Evolutionary conservation across 2,888 invertebrate genomes (phyloP).

Genomic region (Ophion ellenae): DNA sequence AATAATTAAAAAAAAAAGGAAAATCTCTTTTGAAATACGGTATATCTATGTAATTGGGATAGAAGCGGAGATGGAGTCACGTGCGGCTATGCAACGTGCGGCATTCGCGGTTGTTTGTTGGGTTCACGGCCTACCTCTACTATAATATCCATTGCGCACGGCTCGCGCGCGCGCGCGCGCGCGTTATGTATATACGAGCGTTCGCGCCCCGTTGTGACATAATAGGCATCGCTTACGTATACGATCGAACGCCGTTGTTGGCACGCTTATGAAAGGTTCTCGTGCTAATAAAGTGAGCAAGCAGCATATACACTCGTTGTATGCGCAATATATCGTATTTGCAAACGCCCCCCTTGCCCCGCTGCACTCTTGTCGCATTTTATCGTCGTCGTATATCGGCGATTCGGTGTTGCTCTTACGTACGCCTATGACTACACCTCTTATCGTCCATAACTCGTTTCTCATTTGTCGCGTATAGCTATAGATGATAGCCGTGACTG

Average conservation of each 20-base stretch:
- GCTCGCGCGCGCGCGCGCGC: conserved; percentile 24
- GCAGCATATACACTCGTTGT: conserved; percentile 16
- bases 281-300: conserved; percentile 60
- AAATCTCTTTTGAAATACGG: conserved; percentile 5
- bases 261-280: conserved; percentile 50
- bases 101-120: conserved; percentile 65
- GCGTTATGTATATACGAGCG: conserved; percentile 61
- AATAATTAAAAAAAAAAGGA: conserved; percentile 13
- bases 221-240: conserved; percentile 68
- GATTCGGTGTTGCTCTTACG: conserved; percentile 21
- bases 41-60: conserved; percentile 10
- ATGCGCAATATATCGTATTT: conserved; percentile 67
- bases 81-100: conserved; percentile 76
- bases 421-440: conserved; percentile 6
- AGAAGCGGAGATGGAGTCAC: conserved; percentile 70
- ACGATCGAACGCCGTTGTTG: conserved; percentile 44
- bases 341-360: conserved; percentile 68
- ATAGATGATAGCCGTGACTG: neutral
- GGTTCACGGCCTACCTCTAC: conserved; percentile 77
- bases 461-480: too few species aligned
- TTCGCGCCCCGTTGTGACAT: conserved; percentile 72
- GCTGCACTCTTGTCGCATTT: neutral
- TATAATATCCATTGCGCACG: conserved; percentile 49
- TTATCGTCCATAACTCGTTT: conserved; percentile 16
- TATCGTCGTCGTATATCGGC: conserved; percentile 16